phyloP scores from a whole-genome alignment of 2,797 vertebrate species.

The Acrocephalus scirpaceus region DNA sequence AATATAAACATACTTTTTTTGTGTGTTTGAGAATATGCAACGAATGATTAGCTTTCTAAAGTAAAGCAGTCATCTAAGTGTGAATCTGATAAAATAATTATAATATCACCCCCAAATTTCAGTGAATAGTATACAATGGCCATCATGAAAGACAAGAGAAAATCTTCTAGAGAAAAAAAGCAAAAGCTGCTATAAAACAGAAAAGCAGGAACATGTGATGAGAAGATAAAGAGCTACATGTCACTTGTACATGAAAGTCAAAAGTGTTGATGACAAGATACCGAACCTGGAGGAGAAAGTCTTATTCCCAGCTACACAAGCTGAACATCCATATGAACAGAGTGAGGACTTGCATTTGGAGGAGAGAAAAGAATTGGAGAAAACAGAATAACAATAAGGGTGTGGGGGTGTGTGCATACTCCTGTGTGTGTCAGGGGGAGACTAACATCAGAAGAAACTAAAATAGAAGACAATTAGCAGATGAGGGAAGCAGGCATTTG shows the following conservation, averaged over 20 bases:
- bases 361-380: neutral
- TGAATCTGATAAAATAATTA: neutral
- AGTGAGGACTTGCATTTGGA: neutral
- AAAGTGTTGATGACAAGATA: neutral
- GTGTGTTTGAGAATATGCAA: neutral
- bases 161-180: neutral
- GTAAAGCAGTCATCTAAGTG: neutral
- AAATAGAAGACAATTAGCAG: neutral
- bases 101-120: neutral
- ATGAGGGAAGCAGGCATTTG: neutral
- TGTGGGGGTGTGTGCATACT: rapidly evolving
- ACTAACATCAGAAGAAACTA: neutral
- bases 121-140: neutral
- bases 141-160: neutral
- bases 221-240: neutral
- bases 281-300: neutral
- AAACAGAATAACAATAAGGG: neutral
- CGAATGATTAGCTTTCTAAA: neutral
- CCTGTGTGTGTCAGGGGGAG: neutral
- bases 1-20: neutral
- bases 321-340: neutral
- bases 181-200: neutral
- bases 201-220: neutral
- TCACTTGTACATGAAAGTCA: neutral
- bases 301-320: neutral